Base-by-base conservation (phyloP, 53 echinoderm and acorn worm genomes). In the Mesocentrotus franciscanus region DNA sequence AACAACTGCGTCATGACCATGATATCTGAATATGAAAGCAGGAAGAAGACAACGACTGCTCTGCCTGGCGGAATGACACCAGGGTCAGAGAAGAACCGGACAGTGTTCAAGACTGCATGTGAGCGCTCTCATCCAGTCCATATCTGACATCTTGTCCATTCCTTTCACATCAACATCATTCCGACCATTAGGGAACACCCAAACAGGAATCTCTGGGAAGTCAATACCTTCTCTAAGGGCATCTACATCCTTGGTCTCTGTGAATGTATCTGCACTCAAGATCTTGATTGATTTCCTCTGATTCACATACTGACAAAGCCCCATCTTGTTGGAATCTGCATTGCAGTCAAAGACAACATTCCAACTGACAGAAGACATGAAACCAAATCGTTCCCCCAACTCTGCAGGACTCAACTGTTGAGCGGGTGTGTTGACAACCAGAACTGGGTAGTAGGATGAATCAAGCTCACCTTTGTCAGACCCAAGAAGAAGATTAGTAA, bases 111-210 rank as follows among this genome's bases (percentile, higher is more conserved):
- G 24, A 97, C 96, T 39, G 89, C 94, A 30, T 92, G 81, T 30
- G 97, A 95, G 12, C 97, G 90, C 61, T 97, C 93, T 90, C 87
- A 91, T 93, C 97, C 97, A 96, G 9, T 95, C 92, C n/a, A 71
- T 93, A 32, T 92, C 81, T 42, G 59, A 64, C 92, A 95, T 79
- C 91, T 90, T 85, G 92, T 89, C 71, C 42, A 91, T 85, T 22
- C 59, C 93, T 14, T 15, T 36, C 36, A 85, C 92, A 58, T 64
- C 42, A 36, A 79, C 57, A 60, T 96, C 96, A 29, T 89, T 84
- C 36, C 97, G 95, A 72, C 97, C 97, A 91, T 97, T 97, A 32
- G 95, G 66, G 36, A 97, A 97, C 11, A 97, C 35, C 97, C 97
- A 97, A 42, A 92, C 27, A 56, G 96, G 89, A 12, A 90, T 60